phyloP scores from a whole-genome alignment of 2,113 vertebrate genomes.

The Pampusana beccarii region DNA sequence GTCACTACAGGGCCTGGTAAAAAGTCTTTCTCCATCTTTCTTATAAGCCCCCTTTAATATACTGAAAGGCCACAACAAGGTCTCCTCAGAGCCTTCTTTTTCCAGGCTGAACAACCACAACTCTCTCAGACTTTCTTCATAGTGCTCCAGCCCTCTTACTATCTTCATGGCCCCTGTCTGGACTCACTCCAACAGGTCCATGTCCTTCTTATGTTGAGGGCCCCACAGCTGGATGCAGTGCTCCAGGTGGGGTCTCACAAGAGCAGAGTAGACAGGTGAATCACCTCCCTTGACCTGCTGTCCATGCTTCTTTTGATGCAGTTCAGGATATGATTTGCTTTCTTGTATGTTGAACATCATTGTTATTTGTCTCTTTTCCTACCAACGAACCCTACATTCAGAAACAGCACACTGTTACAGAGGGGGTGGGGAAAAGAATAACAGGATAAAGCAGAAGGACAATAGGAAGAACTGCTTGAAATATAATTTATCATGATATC shows the following conservation, averaged over 20 bases:
- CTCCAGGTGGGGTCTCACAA: too few relatives aligned
- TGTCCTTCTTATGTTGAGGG: too few relatives aligned
- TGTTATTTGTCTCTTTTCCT: background rate
- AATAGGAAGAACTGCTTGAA: background rate
- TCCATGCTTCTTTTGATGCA: fast-evolving
- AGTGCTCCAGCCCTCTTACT: fast-evolving
- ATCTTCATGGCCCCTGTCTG: background rate
- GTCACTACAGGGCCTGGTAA: background rate
- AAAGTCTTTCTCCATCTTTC: background rate
- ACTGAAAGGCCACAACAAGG: background rate
- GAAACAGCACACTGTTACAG: background rate
- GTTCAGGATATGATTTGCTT: background rate
- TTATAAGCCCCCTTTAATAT: background rate
- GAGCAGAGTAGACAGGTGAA: too few relatives aligned
- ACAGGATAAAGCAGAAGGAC: background rate
- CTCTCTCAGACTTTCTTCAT: background rate
- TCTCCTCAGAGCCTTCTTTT: background rate
- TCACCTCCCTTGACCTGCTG: too few relatives aligned
- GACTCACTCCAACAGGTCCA: fast-evolving
- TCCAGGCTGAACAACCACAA: background rate
- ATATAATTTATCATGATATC: background rate
- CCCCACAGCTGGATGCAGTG: too few relatives aligned
- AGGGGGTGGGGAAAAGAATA: background rate
- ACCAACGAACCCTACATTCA: background rate
- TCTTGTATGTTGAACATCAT: background rate